Base-by-base conservation (phyloP, 2,797 vertebrate genomes). In the Amniataba percoides region DNA sequence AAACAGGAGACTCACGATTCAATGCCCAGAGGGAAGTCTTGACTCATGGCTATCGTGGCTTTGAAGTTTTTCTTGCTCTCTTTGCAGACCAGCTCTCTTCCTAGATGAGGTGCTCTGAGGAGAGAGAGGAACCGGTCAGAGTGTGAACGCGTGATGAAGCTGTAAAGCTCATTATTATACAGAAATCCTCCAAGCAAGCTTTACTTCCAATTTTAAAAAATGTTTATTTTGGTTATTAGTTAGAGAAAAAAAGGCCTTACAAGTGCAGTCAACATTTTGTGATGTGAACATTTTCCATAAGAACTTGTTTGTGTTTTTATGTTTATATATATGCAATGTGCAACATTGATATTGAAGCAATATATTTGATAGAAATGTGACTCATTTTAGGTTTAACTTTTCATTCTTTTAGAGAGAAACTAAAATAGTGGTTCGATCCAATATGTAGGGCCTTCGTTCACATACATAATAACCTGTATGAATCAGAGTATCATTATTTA, bases 11-110 rank as follows among this genome's bases (percentile, higher is more conserved):
- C 98, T 97, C 94, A 99, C 98, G 96, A 98, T 91, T 99, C 98
- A 1, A 99, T 99, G 89, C 97, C 96, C 80, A 99, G 92, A 84
- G 98, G 98, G 82, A 99, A 99, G 66, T 99, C 98, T 92, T 99
- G 97, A 94, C 98, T 99, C 98, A 99, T 99, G 77, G 98, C 98
- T 92, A 99, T 97, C 0, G 98, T 99, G 81, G 98, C 98, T 95
- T 99, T 99, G 88, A 99, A 99, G 66, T 97, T 98, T 91, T 99
- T 99, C 95, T 98, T 99, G 95, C 96, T 99, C 88, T 99, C 98
- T 92, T 99, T 99, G 92, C 98, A 99, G 70, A 98, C 96, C 74
- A 98, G 95, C 90, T 99, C 98, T 93, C 98, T 95, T 62, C 98
- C 98, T 48, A 99, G 95, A 89, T 99, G 97, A 91, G 98, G 98